These are phyloP conservation scores for Drosophila neotestacea DNA, from an alignment of 2,888 invertebrate genomes.

Conservation along the genomic window DNA sequence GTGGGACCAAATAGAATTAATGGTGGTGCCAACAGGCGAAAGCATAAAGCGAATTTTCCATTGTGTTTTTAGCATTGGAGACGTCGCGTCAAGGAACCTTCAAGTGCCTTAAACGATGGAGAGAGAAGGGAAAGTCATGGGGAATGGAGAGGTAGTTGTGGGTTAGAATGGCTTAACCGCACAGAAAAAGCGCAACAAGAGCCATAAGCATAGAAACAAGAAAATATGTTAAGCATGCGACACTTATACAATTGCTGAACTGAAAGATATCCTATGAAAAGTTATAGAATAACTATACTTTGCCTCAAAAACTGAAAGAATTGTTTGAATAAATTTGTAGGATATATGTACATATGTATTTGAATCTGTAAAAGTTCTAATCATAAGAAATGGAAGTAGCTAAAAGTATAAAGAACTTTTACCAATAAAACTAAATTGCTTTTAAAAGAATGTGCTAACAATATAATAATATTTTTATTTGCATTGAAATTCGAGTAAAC, in stretches of 20 bases:
- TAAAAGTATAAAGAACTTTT: too few relatives aligned
- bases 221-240: constrained; percentile 48
- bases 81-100: constrained; percentile 75
- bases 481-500: not conserved
- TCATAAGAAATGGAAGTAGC: too few relatives aligned
- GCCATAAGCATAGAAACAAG: constrained; percentile 44
- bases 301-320: not conserved
- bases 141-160: constrained; percentile 15
- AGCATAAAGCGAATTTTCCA: constrained; percentile 64
- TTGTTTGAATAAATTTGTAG: not conserved
- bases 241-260: not conserved
- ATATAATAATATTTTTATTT: not conserved
- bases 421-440: too few relatives aligned
- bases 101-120: constrained; percentile 44
- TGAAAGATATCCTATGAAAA: constrained; percentile 24
- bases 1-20: constrained; percentile 63
- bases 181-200: constrained; percentile 77
- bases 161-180: constrained; percentile 57
- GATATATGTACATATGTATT: too few relatives aligned
- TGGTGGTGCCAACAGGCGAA: constrained; percentile 53
- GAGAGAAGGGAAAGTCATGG: not conserved
- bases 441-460: too few relatives aligned
- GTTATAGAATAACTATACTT: not conserved
- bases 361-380: too few relatives aligned
- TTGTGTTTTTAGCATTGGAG: constrained; percentile 40